Conservation (phyloP, 2,797 vertebrate species). For the Neoniphon sammara region DNA sequence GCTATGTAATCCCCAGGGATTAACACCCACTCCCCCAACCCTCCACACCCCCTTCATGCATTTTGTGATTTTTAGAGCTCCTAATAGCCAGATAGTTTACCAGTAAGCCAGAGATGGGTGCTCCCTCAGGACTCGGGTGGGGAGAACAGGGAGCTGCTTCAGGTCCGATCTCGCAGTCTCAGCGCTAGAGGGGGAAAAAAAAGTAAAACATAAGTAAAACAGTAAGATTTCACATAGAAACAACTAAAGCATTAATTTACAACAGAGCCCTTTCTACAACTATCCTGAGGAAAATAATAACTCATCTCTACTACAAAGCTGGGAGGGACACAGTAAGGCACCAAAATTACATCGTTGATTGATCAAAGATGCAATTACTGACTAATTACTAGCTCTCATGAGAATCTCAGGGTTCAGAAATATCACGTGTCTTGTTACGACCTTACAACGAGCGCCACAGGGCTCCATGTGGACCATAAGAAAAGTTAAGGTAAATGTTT, state of each 20-base stretch:
- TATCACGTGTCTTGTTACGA: constrained; percentile 5
- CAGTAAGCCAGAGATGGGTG: constrained; percentile 96
- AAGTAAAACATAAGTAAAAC: background rate
- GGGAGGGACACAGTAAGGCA: background rate
- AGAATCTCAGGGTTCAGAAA: constrained; percentile 12
- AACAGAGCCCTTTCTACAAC: background rate
- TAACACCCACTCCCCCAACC: background rate
- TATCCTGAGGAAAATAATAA: background rate
- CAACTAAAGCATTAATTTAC: constrained; percentile 14
- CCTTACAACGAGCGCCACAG: constrained; percentile 14
- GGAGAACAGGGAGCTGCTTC: constrained; percentile 91
- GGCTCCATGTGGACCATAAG: constrained; percentile 9
- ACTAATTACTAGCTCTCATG: constrained; percentile 14
- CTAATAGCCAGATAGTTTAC: constrained; percentile 76
- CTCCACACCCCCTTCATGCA: background rate
- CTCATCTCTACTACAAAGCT: background rate
- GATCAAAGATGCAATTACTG: constrained; percentile 21
- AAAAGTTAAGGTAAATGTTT: constrained; percentile 39
- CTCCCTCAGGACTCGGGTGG: constrained; percentile 93
- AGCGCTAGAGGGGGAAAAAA: constrained; percentile 79
- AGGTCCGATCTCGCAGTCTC: constrained; percentile 90
- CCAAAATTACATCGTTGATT: constrained; percentile 22
- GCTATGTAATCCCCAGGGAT: constrained; percentile 10
- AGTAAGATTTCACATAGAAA: constrained; percentile 1
- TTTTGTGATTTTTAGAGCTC: constrained; percentile 22